Evolutionary conservation across 2,888 invertebrate genomes (phyloP), one percentile per base, ranked within the genome.

Genomic region (Congeria kusceri): DNA sequence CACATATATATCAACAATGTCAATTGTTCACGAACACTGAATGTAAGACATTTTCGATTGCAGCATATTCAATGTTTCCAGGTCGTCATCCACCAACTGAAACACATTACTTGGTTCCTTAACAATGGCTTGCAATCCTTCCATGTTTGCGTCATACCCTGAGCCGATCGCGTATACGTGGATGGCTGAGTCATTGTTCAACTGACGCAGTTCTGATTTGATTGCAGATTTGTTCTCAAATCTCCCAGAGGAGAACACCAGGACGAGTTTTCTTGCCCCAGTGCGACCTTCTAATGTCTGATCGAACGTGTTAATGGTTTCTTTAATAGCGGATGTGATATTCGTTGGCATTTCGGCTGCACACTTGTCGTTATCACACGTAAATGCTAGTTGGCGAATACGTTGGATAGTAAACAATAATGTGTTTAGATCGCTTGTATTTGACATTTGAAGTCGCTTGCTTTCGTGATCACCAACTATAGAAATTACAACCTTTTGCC

Each of bases 11-110:
- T n/a, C n/a, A n/a, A n/a, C n/a, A n/a, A n/a, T n/a, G n/a, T n/a
- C n/a, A n/a, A n/a, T n/a, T n/a, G n/a, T 39, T 39, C 15, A 39
- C 9, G 39, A 39, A 39, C 39, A 39, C 15, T 11, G 9, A 39
- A 39, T 66, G 25, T 66, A 66, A 5, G 65, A 28, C 32, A 66
- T 56, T 32, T 66, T 56, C 44, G 65, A 56, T 39, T 66, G 66
- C 29, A 66, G 27, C 9, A 56, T 20, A 66, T 66, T 57, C 39
- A 66, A 13, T 20, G 32, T 49, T 20, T 53, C 32, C 28, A 56
- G 5, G 23, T 67, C 67, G 5, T 29, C 18, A 39, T 67, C 67
- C 13, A 23, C 2, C n/a, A 58, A 27, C 1, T 39, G n/a, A 53
- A 58, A 67, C 44, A 58, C 67, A 46, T 67, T 57, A 39, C 28